Evolutionary conservation across 1,140 invertebrate species (phyloP).

Genomic region (Bradysia coprophila): DNA sequence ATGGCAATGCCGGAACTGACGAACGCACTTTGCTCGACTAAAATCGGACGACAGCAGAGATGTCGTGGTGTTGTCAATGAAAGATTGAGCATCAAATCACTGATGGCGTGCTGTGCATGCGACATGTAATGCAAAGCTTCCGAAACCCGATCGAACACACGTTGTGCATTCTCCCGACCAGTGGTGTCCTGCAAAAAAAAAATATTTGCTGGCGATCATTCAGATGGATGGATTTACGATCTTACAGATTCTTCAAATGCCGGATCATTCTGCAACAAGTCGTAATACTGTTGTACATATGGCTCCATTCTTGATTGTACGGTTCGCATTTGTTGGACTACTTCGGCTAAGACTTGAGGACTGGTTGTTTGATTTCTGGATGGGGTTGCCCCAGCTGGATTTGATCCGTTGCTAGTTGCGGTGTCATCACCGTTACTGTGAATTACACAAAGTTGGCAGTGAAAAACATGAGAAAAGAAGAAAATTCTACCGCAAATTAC

Average conservation of each 20-base stretch:
- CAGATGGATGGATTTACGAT: no score
- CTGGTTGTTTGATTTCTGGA: slow-evolving; percentile 25
- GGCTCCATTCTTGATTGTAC: slow-evolving; percentile 41
- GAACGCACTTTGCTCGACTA: slow-evolving; percentile 45
- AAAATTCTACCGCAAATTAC: not conserved
- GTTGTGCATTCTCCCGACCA: slow-evolving; percentile 33
- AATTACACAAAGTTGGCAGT: not conserved
- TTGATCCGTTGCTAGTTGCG: not conserved
- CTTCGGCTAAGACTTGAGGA: slow-evolving; percentile 33
- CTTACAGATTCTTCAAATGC: slow-evolving; percentile 29
- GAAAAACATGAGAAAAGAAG: no score
- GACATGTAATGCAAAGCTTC: slow-evolving; percentile 66
- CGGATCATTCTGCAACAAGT: slow-evolving; percentile 36
- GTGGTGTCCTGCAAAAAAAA: slow-evolving; percentile 21
- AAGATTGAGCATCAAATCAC: slow-evolving; percentile 64
- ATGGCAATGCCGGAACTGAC: slow-evolving; percentile 12
- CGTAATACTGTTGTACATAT: slow-evolving; percentile 36
- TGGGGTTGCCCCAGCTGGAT: no score
- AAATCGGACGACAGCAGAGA: slow-evolving; percentile 47
- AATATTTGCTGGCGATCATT: no score
- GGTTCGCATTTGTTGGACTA: slow-evolving; percentile 34
- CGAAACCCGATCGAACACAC: slow-evolving; percentile 47
- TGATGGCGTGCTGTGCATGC: slow-evolving; percentile 73
- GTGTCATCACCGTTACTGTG: not conserved
- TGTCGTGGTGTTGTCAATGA: slow-evolving; percentile 43